Conservation (phyloP, 2,888 invertebrate genomes). For the Neoaliturus tenellus region DNA sequence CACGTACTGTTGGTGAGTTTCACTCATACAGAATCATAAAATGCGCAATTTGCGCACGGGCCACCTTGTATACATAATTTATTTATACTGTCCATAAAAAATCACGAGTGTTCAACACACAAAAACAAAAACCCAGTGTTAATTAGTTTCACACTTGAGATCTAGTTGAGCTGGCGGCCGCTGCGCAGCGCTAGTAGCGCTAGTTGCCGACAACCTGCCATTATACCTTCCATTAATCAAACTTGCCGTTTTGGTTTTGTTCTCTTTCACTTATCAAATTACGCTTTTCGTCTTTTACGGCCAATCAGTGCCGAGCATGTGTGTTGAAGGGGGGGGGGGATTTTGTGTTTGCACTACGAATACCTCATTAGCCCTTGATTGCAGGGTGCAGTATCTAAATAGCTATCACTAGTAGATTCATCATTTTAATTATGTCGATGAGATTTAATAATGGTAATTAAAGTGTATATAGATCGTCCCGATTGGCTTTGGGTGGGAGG, state of each 20-base stretch:
- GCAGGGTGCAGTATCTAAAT: slow-evolving; percentile 16
- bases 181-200: background rate
- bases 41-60: too few relatives aligned
- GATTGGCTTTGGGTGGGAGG: background rate
- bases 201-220: background rate
- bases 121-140: too few relatives aligned
- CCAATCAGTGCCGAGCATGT: background rate
- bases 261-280: slow-evolving; percentile 13
- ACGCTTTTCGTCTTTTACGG: background rate
- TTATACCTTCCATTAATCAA: slow-evolving; percentile 1
- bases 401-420: slow-evolving; percentile 4
- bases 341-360: slow-evolving; percentile 19
- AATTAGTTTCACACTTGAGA: too few relatives aligned
- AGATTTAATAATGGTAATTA: slow-evolving; percentile 27
- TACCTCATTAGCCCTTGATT: slow-evolving; percentile 36
- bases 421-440: slow-evolving; percentile 46
- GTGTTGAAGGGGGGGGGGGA: background rate
- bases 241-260: slow-evolving; percentile 4
- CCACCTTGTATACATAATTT: too few relatives aligned
- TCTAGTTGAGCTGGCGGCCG: too few relatives aligned
- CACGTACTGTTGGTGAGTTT: too few relatives aligned
- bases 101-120: too few relatives aligned
- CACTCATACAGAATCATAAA: too few relatives aligned
- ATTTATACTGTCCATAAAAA: too few relatives aligned
- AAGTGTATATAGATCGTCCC: background rate